Percentiles rank a stretch among this genome's conserved stretches.
These are phyloP conservation scores for Pyrochroa serraticornis DNA, from an alignment of 2,888 invertebrate species.

Conservation along the genomic window DNA sequence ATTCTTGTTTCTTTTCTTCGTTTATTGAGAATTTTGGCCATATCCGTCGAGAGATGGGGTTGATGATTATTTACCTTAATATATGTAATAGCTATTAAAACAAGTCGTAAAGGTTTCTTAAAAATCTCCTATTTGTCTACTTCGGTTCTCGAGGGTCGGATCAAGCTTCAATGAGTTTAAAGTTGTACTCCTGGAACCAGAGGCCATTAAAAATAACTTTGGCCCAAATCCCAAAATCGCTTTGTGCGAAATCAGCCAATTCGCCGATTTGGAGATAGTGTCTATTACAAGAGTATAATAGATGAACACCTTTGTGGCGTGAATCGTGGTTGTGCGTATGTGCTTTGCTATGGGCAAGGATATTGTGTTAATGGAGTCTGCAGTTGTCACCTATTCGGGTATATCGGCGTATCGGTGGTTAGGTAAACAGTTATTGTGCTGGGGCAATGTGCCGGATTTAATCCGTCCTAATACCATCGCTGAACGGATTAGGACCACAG, in stretches of 20 bases:
- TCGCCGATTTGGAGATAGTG: constrained; percentile 26
- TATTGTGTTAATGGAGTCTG: constrained; percentile 44
- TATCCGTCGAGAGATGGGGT: too few species aligned
- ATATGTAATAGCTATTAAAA: too few species aligned
- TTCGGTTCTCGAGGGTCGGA: too few species aligned
- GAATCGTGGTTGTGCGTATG: background rate
- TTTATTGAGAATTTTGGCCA: too few species aligned
- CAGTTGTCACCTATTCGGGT: constrained; percentile 47
- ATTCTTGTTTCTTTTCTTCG: too few species aligned
- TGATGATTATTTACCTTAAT: too few species aligned
- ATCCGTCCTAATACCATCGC: constrained; percentile 54
- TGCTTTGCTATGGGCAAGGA: constrained; percentile 9
- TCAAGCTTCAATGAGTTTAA: background rate
- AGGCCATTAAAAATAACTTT: constrained; percentile 42
- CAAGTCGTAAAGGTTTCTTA: too few species aligned
- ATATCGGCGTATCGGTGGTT: constrained; percentile 52
- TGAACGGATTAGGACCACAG: constrained; percentile 50
- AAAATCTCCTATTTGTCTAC: too few species aligned
- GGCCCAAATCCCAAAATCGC: constrained; percentile 38
- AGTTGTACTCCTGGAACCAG: constrained; percentile 36
- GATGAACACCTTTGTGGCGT: background rate
- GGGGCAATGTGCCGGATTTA: constrained; percentile 53
- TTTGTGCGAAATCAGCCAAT: constrained; percentile 41
- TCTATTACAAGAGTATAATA: background rate
- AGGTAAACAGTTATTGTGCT: constrained; percentile 57